Evolutionary conservation across 2,888 invertebrate genomes (phyloP).

Genomic region (Oscheius sp.): DNA sequence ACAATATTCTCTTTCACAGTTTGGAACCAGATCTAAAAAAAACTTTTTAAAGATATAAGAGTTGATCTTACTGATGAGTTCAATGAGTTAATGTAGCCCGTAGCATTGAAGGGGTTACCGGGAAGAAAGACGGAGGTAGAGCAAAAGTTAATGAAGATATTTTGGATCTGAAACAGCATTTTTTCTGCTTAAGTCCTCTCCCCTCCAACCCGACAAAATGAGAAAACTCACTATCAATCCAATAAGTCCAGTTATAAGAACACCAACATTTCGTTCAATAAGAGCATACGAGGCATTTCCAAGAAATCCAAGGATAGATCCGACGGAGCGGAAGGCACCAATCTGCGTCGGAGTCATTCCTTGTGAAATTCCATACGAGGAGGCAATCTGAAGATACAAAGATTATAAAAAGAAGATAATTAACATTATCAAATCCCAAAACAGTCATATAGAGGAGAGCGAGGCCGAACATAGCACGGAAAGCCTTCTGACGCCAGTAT

Average conservation of each 20-base stretch:
- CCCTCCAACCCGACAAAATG: too few relatives aligned
- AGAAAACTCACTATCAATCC: constrained; percentile 51
- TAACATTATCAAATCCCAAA: constrained; percentile 65
- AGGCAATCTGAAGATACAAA: constrained; percentile 48
- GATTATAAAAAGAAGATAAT: neutral
- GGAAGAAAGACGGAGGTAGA: constrained; percentile 56
- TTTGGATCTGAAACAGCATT: constrained; percentile 63
- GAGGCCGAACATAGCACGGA: constrained; percentile 57
- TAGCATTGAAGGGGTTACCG: constrained; percentile 60
- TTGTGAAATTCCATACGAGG: constrained; percentile 56
- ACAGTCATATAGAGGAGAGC: constrained; percentile 65
- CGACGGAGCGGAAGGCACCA: constrained; percentile 52
- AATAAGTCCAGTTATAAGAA: constrained; percentile 55
- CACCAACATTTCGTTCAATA: constrained; percentile 47
- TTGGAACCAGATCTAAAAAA: too few relatives aligned
- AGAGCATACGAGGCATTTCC: constrained; percentile 48
- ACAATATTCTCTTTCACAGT: too few relatives aligned
- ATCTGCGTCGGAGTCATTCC: constrained; percentile 51
- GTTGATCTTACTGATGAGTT: too few relatives aligned
- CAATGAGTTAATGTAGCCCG: constrained; percentile 47
- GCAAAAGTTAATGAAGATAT: constrained; percentile 57
- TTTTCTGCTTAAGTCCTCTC: too few relatives aligned
- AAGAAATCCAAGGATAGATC: constrained; percentile 50
- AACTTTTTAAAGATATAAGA: too few relatives aligned
- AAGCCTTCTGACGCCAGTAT: constrained; percentile 51